Evolutionary conservation across 2,113 vertebrate genomes (phyloP).

Genomic region (Opisthocomus hoazin): DNA sequence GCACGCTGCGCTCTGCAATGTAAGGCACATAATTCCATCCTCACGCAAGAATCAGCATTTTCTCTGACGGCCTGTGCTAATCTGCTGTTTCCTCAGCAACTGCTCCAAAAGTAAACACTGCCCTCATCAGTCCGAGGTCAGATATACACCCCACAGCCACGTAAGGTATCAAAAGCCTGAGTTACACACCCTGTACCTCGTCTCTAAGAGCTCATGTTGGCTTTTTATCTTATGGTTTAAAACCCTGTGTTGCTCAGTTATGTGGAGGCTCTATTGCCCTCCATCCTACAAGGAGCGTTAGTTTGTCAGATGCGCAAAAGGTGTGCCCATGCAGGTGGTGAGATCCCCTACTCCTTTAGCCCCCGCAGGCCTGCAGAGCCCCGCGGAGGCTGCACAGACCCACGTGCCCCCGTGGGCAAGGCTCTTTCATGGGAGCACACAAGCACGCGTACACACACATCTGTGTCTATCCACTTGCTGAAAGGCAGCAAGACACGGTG

Average conservation of each 20-base stretch:
- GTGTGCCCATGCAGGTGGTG: background rate
- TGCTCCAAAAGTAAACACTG: background rate
- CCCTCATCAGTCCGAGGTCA: background rate
- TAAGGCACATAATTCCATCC: rapidly evolving
- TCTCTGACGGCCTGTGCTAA: background rate
- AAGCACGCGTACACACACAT: background rate
- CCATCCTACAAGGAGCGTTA: background rate
- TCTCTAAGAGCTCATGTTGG: background rate
- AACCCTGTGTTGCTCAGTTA: background rate
- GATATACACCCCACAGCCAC: background rate
- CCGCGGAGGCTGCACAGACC: background rate
- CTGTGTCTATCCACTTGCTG: rapidly evolving
- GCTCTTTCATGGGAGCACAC: background rate
- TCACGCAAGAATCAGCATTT: background rate
- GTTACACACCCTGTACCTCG: background rate
- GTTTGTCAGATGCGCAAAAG: background rate
- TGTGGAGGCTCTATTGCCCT: background rate
- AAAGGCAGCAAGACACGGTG: background rate
- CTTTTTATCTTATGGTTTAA: background rate
- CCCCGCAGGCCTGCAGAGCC: background rate
- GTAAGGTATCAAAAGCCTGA: background rate
- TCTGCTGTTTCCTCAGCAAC: rapidly evolving
- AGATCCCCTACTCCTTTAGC: background rate
- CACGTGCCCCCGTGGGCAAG: rapidly evolving
- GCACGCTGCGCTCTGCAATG: rapidly evolving